These are phyloP conservation scores for Psittacus erithacus DNA, from an alignment of 2,113 vertebrate species.

Conservation along the genomic window DNA sequence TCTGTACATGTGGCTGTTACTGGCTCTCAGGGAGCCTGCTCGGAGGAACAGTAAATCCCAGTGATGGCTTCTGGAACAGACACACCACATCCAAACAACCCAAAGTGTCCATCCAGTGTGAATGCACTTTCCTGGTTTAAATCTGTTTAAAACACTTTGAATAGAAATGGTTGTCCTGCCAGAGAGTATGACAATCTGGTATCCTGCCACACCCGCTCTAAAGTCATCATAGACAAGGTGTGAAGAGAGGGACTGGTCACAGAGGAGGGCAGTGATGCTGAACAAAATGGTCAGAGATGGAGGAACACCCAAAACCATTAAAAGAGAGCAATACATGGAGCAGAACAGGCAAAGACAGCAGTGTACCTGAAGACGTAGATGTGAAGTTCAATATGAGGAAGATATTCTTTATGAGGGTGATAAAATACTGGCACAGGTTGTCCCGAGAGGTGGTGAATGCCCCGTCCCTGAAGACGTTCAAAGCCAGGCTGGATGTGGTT, in stretches of 20 bases:
- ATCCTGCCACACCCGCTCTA: background rate
- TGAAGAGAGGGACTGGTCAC: background rate
- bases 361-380: background rate
- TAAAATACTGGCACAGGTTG: background rate
- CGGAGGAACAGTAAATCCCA: background rate
- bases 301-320: background rate
- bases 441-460: background rate
- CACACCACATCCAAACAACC: fast-evolving
- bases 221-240: background rate
- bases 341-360: background rate
- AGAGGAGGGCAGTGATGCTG: background rate
- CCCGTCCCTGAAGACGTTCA: background rate
- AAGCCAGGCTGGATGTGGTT: background rate
- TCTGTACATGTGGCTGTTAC: background rate
- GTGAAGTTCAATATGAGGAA: background rate
- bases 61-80: background rate
- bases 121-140: background rate
- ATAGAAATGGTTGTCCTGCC: background rate
- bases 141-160: background rate
- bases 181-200: background rate
- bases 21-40: background rate
- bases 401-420: background rate
- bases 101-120: fast-evolving
- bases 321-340: background rate
- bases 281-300: background rate